Percentiles rank a stretch among this genome's conserved stretches.
These are phyloP conservation scores for Leptodactylus fuscus DNA, from an alignment of 2,113 vertebrate species.

Conservation along the genomic window DNA sequence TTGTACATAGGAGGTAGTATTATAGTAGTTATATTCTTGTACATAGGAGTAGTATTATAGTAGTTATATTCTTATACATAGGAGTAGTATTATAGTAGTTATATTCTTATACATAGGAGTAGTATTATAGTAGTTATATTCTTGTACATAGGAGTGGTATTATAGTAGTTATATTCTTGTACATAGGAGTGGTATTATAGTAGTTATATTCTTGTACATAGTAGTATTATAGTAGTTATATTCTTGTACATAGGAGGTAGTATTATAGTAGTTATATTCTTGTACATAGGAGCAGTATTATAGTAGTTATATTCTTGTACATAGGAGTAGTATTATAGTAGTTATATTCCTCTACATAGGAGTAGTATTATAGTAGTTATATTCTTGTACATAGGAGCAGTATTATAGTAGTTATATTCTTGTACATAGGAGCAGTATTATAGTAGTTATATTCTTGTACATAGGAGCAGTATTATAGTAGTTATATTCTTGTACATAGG, in stretches of 20 bases:
- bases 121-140: conserved; percentile 14
- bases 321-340: conserved; percentile 17
- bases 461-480: conserved; percentile 12
- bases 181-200: not conserved
- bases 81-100: conserved; percentile 3
- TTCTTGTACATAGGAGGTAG: not conserved
- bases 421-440: conserved; percentile 9
- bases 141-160: not conserved
- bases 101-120: not conserved
- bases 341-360: conserved; percentile 12
- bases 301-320: conserved; percentile 14
- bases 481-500: conserved; percentile 1
- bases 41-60: conserved; percentile 1
- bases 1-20: not conserved
- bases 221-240: conserved; percentile 4
- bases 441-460: conserved; percentile 6
- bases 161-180: conserved; percentile 1
- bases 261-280: conserved; percentile 23
- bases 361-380: conserved; percentile 15
- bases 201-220: conserved; percentile 1
- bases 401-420: conserved; percentile 20
- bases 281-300: conserved; percentile 9
- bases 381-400: conserved; percentile 8
- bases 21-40: not conserved
- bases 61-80: conserved; percentile 7